Evolutionary conservation across 2,797 vertebrate species (phyloP).

Genomic region (Forpus xanthops): DNA sequence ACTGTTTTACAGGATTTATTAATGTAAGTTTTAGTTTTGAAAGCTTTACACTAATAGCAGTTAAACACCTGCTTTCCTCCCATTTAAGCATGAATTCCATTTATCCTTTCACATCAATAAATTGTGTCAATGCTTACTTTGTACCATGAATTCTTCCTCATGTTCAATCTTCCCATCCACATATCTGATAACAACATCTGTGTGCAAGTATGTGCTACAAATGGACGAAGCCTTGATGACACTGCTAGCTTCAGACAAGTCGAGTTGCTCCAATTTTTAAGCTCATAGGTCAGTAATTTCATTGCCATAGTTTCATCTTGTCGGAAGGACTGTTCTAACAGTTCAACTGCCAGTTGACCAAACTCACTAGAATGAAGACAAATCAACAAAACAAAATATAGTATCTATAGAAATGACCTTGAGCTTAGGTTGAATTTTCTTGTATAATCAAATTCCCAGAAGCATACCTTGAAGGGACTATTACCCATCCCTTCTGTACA

Average conservation of each 20-base stretch:
- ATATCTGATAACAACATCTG: conserved; percentile 98
- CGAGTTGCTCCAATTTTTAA: conserved; percentile 99
- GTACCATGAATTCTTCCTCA: conserved; percentile 99
- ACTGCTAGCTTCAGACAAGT: conserved; percentile 97
- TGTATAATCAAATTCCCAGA: background rate
- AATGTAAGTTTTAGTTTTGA: background rate
- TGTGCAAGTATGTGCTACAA: conserved; percentile 96
- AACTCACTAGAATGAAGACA: conserved; percentile 84
- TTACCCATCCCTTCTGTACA: background rate
- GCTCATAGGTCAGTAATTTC: conserved; percentile 97
- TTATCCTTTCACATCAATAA: background rate
- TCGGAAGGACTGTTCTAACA: conserved; percentile 94
- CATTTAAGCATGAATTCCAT: background rate
- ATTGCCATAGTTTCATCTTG: conserved; percentile 99
- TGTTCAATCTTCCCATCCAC: conserved; percentile 99
- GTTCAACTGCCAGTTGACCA: conserved; percentile 93
- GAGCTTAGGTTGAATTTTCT: background rate
- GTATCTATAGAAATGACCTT: background rate
- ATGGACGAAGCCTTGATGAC: conserved; percentile 91
- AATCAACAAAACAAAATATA: background rate
- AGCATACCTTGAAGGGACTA: background rate
- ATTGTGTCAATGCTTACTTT: conserved; percentile 81
- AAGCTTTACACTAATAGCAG: background rate
- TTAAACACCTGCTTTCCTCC: background rate
- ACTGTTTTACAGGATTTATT: conserved; percentile 50